A percentile compares a stretch with the other conserved stretches of the same genome.
Evolutionary conservation across 2,113 vertebrate species (phyloP).

Genomic region (Lophochroa leadbeateri): DNA sequence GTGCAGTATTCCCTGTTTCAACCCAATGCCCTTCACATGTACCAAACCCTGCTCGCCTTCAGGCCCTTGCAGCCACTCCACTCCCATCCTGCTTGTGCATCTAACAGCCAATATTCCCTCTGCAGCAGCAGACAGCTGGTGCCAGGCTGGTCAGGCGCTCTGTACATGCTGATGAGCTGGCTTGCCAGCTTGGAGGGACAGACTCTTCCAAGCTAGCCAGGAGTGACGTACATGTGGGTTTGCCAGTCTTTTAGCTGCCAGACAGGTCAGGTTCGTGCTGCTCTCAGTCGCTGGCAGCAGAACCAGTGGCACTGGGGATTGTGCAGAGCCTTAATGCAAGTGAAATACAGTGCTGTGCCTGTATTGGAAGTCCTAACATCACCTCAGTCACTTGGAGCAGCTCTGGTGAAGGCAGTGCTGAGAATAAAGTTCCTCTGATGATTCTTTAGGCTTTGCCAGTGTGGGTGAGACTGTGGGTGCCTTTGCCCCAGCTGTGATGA

Average conservation of each 20-base stretch:
- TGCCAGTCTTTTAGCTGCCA: constrained; percentile 43
- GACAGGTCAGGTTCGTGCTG: neutral
- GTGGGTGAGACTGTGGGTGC: neutral
- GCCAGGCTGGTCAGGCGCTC: neutral
- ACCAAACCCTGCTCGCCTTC: neutral
- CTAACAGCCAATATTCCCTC: neutral
- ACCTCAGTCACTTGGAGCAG: fast-evolving
- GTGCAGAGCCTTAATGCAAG: neutral
- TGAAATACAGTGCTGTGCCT: neutral
- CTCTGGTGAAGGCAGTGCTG: neutral
- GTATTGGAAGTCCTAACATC: neutral
- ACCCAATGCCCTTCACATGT: fast-evolving
- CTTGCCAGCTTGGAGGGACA: neutral
- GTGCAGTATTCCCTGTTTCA: neutral
- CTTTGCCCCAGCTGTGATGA: neutral
- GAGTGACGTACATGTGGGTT: neutral
- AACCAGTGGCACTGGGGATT: neutral
- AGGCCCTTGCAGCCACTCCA: neutral
- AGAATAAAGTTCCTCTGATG: neutral
- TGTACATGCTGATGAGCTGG: neutral
- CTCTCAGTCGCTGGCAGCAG: constrained; percentile 14
- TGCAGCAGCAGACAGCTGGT: neutral
- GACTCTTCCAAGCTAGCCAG: neutral
- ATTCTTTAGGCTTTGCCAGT: neutral
- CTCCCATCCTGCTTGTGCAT: neutral